Conservation (phyloP, 2,113 vertebrate genomes). For the Vidua macroura region DNA sequence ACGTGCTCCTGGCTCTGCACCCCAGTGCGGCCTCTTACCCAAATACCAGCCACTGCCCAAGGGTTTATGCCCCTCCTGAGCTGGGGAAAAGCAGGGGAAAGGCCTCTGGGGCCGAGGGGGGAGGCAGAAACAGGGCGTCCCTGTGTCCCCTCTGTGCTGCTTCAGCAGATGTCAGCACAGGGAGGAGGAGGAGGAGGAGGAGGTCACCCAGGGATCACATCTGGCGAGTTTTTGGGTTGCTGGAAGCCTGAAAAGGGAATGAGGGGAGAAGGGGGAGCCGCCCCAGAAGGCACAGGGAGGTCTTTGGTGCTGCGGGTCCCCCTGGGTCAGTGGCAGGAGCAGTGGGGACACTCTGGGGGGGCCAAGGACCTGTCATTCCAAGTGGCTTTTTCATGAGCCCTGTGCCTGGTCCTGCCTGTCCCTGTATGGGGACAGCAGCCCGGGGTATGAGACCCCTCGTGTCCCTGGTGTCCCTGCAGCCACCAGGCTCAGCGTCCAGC, state of each 20-base stretch:
- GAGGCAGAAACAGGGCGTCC: background rate
- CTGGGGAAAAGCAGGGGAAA: slow-evolving; percentile 29
- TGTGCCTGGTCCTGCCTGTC: background rate
- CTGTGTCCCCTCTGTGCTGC: background rate
- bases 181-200: background rate
- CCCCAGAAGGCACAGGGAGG: background rate
- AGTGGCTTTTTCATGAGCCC: background rate
- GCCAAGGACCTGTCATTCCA: rapidly evolving
- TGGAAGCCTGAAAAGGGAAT: background rate
- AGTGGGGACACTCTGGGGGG: background rate
- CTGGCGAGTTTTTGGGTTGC: background rate
- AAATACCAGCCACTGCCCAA: background rate
- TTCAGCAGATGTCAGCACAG: background rate
- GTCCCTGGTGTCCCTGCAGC: background rate
- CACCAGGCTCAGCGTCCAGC: background rate
- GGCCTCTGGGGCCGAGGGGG: background rate
- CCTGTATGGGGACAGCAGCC: background rate
- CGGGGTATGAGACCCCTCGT: rapidly evolving
- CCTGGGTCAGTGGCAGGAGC: background rate
- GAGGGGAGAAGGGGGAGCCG: background rate
- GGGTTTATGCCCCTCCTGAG: background rate
- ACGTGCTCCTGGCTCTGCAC: background rate
- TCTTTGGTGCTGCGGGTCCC: background rate
- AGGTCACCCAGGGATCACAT: background rate
- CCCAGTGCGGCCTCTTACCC: background rate